These are phyloP conservation scores for Stegostoma tigrinum DNA, from an alignment of 2,113 vertebrate species.

Conservation along the genomic window DNA sequence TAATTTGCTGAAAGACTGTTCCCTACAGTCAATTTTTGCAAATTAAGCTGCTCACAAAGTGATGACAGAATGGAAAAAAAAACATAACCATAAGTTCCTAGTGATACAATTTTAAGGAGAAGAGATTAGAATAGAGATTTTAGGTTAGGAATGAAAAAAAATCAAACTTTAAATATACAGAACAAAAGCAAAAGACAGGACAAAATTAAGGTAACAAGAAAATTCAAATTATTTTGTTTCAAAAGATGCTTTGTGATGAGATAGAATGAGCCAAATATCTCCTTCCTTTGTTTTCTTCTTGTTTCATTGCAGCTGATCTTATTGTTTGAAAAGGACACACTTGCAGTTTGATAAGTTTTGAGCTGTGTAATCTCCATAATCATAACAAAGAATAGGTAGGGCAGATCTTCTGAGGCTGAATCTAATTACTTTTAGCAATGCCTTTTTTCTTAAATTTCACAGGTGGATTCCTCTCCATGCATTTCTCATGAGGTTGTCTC, in stretches of 20 bases:
- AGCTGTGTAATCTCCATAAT: no score
- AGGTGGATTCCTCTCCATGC: no score
- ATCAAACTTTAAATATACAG: neutral
- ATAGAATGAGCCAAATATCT: no score
- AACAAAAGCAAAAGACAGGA: neutral
- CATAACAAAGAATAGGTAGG: no score
- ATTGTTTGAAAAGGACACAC: no score
- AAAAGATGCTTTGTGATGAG: neutral
- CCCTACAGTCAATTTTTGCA: neutral
- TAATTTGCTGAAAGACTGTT: neutral
- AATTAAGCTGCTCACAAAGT: neutral
- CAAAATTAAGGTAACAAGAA: neutral
- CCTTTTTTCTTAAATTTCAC: no score
- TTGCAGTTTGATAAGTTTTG: no score
- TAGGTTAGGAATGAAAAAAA: neutral
- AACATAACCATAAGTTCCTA: neutral
- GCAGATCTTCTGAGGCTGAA: no score
- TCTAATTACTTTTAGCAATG: no score
- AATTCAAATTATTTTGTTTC: neutral
- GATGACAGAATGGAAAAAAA: neutral
- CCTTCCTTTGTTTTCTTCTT: no score
- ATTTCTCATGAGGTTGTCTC: no score
- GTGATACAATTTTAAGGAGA: neutral
- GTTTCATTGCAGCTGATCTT: no score
- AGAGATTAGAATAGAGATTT: neutral